A percentile compares a stretch with the other conserved stretches of the same genome.
phyloP scores from a whole-genome alignment of 2,888 invertebrate genomes.

The Synanthedon myopaeformis region DNA sequence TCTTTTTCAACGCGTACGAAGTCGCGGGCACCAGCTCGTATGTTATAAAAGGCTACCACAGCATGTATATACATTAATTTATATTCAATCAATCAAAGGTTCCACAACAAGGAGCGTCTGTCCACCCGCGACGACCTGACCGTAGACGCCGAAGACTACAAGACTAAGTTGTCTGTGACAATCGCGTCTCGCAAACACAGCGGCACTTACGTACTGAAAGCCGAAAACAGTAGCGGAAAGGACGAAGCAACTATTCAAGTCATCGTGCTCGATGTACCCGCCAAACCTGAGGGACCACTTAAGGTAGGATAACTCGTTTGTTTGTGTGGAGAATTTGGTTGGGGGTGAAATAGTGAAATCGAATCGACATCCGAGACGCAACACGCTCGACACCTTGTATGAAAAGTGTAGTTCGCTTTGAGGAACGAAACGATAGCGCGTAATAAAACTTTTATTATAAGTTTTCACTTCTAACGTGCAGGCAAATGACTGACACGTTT shows the following conservation, averaged over 20 bases:
- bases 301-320: conserved; percentile 59
- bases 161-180: conserved; percentile 82
- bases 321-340: too few relatives aligned
- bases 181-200: conserved; percentile 81
- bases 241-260: conserved; percentile 90
- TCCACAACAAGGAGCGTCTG: conserved; percentile 86
- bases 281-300: conserved; percentile 93
- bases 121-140: conserved; percentile 75
- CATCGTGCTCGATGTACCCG: conserved; percentile 87
- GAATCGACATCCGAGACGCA: too few relatives aligned
- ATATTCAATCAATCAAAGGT: conserved; percentile 39
- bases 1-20: too few relatives aligned
- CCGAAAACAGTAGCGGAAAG: conserved; percentile 89
- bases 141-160: conserved; percentile 86
- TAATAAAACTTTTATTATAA: too few relatives aligned
- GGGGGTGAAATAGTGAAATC: too few relatives aligned
- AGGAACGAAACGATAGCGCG: too few relatives aligned
- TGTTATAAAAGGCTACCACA: too few relatives aligned
- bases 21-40: too few relatives aligned
- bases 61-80: not conserved
- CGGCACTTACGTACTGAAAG: conserved; percentile 86
- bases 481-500: too few relatives aligned
- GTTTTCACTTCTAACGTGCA: too few relatives aligned
- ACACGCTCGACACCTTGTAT: too few relatives aligned
- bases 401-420: too few relatives aligned